These are phyloP conservation scores for Prolemur simus DNA, from an alignment of 2,113 vertebrate genomes.

Conservation along the genomic window DNA sequence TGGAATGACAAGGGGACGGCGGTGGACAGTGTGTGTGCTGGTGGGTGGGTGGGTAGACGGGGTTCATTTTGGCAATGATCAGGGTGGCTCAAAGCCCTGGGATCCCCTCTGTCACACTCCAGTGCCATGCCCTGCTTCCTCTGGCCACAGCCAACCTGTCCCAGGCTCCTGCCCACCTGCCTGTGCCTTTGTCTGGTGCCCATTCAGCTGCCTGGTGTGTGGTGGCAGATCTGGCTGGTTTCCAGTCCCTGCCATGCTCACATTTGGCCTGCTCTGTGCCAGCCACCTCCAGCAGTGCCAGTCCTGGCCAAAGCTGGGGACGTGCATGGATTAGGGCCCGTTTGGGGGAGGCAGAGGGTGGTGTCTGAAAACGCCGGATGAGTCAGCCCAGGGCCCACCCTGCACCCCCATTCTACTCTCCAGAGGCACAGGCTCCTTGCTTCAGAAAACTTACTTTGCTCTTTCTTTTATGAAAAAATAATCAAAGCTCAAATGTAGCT, in stretches of 20 bases:
- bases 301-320: neutral
- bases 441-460: constrained; percentile 36
- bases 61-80: neutral
- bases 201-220: neutral
- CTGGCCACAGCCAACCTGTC: neutral
- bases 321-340: no score
- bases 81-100: neutral
- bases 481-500: constrained; percentile 24
- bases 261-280: neutral
- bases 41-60: no score
- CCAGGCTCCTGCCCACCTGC: neutral
- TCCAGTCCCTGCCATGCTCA: neutral
- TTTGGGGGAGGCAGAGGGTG: neutral
- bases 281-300: neutral
- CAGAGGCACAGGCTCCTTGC: neutral
- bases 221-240: neutral
- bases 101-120: neutral
- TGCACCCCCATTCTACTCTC: neutral
- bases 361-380: fast-evolving
- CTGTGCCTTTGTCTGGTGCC: neutral
- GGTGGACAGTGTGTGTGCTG: neutral
- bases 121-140: neutral
- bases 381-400: neutral
- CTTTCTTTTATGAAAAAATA: constrained; percentile 60
- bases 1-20: neutral